Evolutionary conservation across 2,888 invertebrate genomes (phyloP).

Genomic region (Octonoba sinensis): DNA sequence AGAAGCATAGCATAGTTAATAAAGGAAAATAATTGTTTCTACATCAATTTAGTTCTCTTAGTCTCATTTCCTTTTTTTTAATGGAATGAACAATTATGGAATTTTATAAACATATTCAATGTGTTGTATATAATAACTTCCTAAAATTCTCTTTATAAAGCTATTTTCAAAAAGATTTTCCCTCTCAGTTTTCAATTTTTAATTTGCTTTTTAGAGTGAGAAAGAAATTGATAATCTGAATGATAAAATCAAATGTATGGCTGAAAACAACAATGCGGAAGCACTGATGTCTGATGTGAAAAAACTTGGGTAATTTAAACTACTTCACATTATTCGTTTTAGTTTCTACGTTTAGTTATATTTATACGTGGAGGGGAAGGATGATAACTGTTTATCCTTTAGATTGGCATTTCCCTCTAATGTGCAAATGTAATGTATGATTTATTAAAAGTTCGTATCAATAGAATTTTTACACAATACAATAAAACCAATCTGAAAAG

Average conservation of each 20-base stretch:
- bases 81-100: not conserved
- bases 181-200: not conserved
- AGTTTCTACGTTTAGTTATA: not conserved
- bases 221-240: conserved; percentile 50
- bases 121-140: not conserved
- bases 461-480: no score
- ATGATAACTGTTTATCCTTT: no score
- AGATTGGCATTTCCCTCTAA: no score
- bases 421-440: no score
- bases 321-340: not conserved
- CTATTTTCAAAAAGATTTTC: not conserved
- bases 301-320: conserved; percentile 35
- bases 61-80: not conserved
- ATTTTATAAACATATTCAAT: not conserved
- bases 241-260: conserved; percentile 39
- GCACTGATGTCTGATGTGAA: conserved; percentile 30
- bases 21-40: no score
- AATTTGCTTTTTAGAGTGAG: conserved; percentile 33
- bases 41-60: not conserved
- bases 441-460: no score
- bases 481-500: no score
- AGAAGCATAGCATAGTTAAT: no score
- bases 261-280: conserved; percentile 10
- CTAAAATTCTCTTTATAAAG: not conserved
- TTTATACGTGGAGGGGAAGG: not conserved